Conservation (phyloP, 2,797 vertebrate genomes). For the Trichosurus vulpecula region DNA sequence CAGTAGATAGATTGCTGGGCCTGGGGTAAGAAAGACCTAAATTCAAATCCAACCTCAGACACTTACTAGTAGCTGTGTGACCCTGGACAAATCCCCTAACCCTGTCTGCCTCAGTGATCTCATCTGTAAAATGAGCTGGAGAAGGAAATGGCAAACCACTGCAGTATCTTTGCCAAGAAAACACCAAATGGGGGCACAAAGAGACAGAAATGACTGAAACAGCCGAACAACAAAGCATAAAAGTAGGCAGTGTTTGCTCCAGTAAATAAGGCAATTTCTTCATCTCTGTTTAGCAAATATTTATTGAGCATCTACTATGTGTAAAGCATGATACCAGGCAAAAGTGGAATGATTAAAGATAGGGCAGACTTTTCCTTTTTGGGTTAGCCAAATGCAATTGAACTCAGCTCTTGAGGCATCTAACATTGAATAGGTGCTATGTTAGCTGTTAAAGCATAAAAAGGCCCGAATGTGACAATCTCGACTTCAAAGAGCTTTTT, state of each 20-base stretch:
- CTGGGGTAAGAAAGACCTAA: no score
- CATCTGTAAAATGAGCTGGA: no score
- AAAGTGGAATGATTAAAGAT: neutral
- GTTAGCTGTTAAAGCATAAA: neutral
- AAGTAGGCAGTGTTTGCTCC: conserved; percentile 17
- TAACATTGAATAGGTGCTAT: neutral
- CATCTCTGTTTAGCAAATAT: neutral
- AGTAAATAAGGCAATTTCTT: neutral
- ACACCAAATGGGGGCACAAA: neutral
- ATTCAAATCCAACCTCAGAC: no score
- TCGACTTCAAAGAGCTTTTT: neutral
- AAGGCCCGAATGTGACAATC: neutral
- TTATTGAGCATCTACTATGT: neutral
- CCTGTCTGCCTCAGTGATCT: no score
- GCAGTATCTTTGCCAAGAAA: neutral
- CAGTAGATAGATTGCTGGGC: no score
- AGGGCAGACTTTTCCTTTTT: neutral
- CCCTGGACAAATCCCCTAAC: no score
- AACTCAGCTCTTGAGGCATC: neutral
- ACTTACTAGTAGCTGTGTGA: no score
- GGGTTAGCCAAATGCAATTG: neutral
- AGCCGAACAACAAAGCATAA: neutral
- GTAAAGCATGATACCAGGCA: neutral
- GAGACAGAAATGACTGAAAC: neutral
- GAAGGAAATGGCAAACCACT: no score